Evolutionary conservation across 2,888 invertebrate species (phyloP).

Genomic region (Epinotia ramella): DNA sequence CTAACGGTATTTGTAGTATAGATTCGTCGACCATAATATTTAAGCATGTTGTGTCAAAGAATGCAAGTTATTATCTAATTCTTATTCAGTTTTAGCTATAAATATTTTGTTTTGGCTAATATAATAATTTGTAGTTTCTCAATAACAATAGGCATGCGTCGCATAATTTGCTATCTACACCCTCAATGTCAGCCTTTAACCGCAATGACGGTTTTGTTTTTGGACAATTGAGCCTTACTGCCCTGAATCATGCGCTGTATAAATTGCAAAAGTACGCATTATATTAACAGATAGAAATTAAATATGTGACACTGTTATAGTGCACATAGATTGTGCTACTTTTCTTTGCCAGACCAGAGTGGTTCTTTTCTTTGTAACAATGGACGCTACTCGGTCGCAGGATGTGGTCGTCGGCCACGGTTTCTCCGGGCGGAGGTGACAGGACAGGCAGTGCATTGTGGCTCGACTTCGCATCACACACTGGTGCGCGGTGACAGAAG

Average conservation of each 20-base stretch:
- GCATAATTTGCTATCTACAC: slow-evolving; percentile 11
- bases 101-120: not conserved
- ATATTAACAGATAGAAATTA: not conserved
- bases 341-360: slow-evolving; percentile 10
- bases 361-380: slow-evolving; percentile 23
- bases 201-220: slow-evolving; percentile 18
- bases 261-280: too few species aligned
- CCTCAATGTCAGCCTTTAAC: slow-evolving; percentile 17
- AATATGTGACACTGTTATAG: not conserved
- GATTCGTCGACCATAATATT: not conserved
- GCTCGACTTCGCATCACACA: slow-evolving; percentile 48
- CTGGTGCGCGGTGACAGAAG: slow-evolving; percentile 68
- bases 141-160: not conserved
- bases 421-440: slow-evolving; percentile 2
- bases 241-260: not conserved
- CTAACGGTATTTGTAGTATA: slow-evolving; percentile 6
- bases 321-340: not conserved
- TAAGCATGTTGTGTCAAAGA: not conserved
- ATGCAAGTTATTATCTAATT: not conserved
- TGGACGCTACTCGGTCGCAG: slow-evolving; percentile 28
- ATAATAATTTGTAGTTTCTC: slow-evolving; percentile 16
- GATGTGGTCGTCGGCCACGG: slow-evolving; percentile 39
- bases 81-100: not conserved
- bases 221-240: not conserved
- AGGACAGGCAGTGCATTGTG: slow-evolving; percentile 33